These are phyloP conservation scores for Tapera naevia DNA, from an alignment of 2,797 vertebrate species.

Conservation along the genomic window DNA sequence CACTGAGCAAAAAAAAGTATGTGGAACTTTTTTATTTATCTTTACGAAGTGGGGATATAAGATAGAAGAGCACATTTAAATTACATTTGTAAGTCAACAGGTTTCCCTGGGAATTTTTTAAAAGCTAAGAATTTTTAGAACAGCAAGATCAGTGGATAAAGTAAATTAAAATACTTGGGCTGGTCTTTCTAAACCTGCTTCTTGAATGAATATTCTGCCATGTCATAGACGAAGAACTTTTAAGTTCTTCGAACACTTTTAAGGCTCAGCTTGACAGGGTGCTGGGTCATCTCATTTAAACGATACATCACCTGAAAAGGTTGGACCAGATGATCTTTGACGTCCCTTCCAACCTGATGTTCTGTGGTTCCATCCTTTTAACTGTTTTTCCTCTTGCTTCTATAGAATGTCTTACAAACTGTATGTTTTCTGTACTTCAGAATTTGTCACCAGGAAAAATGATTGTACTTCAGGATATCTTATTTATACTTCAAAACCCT, in stretches of 20 bases:
- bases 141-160: background rate
- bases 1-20: background rate
- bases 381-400: background rate
- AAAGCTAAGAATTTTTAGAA: background rate
- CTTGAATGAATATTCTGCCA: background rate
- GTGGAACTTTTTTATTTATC: background rate
- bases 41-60: background rate
- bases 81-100: background rate
- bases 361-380: too few relatives aligned
- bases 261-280: too few relatives aligned
- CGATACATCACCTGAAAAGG: too few relatives aligned
- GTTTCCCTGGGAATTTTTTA: background rate
- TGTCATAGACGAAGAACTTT: background rate
- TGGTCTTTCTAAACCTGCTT: constrained; percentile 7
- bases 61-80: background rate
- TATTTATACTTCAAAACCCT: constrained; percentile 13
- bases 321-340: too few relatives aligned
- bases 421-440: background rate
- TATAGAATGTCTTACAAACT: background rate
- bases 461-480: background rate
- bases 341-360: too few relatives aligned
- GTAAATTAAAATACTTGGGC: background rate
- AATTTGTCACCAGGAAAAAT: constrained; percentile 10
- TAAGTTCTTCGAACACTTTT: too few relatives aligned
- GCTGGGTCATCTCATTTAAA: too few relatives aligned